Percentiles rank a stretch among this genome's conserved stretches.
These are phyloP conservation scores for Heptranchias perlo DNA, from an alignment of 2,113 vertebrate genomes.

Conservation along the genomic window DNA sequence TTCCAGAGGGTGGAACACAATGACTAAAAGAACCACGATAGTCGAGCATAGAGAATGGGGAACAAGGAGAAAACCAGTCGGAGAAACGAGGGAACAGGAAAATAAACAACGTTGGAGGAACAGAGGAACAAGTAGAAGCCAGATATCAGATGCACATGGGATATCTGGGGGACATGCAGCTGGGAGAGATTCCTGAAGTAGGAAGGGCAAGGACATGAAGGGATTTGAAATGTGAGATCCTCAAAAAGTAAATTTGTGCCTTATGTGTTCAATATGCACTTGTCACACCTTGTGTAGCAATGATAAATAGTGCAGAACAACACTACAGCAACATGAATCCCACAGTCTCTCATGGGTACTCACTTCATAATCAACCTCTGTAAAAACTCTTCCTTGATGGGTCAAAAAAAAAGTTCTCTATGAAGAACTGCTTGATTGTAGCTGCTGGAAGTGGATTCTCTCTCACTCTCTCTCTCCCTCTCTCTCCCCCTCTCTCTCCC, in stretches of 20 bases:
- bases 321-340: background rate
- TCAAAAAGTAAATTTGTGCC: background rate
- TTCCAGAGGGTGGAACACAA: background rate
- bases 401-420: background rate
- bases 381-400: background rate
- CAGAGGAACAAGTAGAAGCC: too few species aligned
- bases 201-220: background rate
- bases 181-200: background rate
- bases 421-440: background rate
- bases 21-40: background rate
- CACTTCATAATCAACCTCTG: background rate
- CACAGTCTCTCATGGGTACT: background rate
- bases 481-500: background rate
- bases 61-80: background rate
- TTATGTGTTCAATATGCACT: background rate
- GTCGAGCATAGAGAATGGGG: background rate
- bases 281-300: background rate
- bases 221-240: background rate
- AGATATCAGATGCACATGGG: too few species aligned
- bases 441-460: background rate
- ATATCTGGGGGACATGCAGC: background rate
- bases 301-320: background rate
- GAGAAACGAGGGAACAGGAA: background rate
- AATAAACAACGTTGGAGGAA: background rate
- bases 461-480: background rate